These are phyloP conservation scores for Caenorhabditis wallacei DNA, from an alignment of 2,888 invertebrate genomes.

Conservation along the genomic window DNA sequence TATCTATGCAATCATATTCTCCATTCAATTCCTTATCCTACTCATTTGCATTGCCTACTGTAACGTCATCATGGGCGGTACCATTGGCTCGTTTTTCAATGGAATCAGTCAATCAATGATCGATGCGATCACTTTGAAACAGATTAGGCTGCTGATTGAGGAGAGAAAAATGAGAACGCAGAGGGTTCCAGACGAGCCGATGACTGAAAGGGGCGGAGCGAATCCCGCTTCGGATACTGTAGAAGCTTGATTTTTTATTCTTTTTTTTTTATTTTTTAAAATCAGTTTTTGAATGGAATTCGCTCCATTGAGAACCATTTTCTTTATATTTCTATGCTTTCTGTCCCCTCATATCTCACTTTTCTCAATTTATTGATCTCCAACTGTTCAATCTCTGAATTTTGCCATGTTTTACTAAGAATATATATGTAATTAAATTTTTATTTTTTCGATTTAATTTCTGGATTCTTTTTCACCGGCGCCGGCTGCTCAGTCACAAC, in stretches of 20 bases:
- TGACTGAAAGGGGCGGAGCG: conserved; percentile 34
- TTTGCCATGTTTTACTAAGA: no score
- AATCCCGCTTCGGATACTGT: conserved; percentile 9
- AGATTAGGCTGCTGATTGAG: conserved; percentile 18
- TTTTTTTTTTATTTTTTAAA: no score
- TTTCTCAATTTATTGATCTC: no score
- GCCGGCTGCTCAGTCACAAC: no score
- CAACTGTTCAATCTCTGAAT: no score
- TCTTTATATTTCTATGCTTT: no score
- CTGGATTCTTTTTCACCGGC: no score
- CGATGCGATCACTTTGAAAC: conserved; percentile 48
- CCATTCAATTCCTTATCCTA: conserved; percentile 68
- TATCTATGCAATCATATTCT: conserved; percentile 57
- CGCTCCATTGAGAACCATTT: no score
- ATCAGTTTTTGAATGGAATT: no score
- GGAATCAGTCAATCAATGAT: conserved; percentile 36
- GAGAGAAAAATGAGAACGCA: conserved; percentile 28
- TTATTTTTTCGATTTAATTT: no score
- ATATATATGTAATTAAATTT: no score
- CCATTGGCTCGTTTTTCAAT: conserved; percentile 46
- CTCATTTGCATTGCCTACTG: conserved; percentile 69
- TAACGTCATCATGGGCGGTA: conserved; percentile 70
- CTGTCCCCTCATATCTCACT: no score
- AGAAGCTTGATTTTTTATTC: background rate
- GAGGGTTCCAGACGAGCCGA: conserved; percentile 54